Percentiles rank a stretch among this genome's conserved stretches.
Conservation (phyloP, 2,113 vertebrate genomes). For the Lonchura striata region DNA sequence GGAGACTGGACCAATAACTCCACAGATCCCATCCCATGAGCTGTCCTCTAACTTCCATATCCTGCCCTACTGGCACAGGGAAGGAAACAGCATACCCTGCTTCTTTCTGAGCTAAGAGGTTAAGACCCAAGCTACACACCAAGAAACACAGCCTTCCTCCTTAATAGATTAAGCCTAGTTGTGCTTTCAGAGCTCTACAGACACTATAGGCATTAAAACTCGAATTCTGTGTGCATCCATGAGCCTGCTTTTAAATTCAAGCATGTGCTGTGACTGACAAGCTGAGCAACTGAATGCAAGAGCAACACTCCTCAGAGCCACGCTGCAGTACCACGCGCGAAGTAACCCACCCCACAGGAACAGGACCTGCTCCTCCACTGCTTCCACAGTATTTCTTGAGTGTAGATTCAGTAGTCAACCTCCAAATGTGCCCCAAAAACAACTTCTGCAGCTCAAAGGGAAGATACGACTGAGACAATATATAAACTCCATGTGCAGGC, state of each 20-base stretch:
- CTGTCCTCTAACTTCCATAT: background rate
- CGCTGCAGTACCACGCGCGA: accelerated
- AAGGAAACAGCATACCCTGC: background rate
- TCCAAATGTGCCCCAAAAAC: background rate
- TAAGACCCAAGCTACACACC: background rate
- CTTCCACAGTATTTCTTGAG: accelerated
- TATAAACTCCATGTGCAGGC: background rate
- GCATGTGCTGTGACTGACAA: background rate
- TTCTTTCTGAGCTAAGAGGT: background rate
- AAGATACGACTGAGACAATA: background rate
- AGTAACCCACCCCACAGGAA: background rate
- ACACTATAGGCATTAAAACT: background rate
- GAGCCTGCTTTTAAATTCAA: background rate
- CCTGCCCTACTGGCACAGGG: background rate
- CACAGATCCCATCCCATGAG: background rate
- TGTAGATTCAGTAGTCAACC: background rate
- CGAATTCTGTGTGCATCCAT: background rate
- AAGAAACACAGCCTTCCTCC: background rate
- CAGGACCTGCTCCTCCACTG: background rate
- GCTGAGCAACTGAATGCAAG: background rate
- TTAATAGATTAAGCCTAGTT: background rate
- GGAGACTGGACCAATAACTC: background rate
- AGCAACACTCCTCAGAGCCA: background rate
- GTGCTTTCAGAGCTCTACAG: background rate
- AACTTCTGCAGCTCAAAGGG: background rate